Evolutionary conservation across 2,113 vertebrate species (phyloP), one percentile per base, ranked within the genome.

Genomic region (Aldabrachelys gigantea): DNA sequence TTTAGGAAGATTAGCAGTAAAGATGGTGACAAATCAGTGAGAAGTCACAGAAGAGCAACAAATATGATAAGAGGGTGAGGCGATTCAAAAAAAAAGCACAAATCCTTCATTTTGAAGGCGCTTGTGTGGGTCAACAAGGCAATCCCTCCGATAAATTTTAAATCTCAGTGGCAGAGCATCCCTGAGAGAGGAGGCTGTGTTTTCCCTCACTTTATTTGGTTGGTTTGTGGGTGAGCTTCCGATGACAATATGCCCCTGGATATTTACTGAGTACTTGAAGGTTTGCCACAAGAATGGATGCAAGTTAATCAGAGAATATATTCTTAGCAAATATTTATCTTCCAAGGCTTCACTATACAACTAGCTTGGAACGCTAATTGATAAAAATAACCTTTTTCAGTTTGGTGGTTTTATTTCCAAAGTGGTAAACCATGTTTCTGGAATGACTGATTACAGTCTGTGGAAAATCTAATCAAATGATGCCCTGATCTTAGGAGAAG

Each of bases 351-450:
- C 35, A 50, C 5, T 91, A 88, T 91, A 22, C 52, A 92, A 22
- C 21, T 81, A 80, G 65, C 17, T 91, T 35, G 27, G 89, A 87
- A 93, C 5, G 6, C 3, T 88, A 89, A 76, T 69, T 85, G 57
- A 91, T 87, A 92, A 96, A 97, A 95, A 76, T 86, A 83, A 53
- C 29, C 0, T 59, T 80, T 91, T 91, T 76, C 35, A 80, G 16
- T 82, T 9, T 80, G 16, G 53, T 86, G 2, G 1, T 81, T 94
- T 96, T 94, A 93, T 53, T 80, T 35, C 4, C 24, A 92, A 87
- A 49, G 22, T 50, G 14, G 13, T 78, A 92, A 94, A 89, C 54
- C 2, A 19, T 81, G 21, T 91, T 88, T 88, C 92, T 91, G 13
- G 89, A 94, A 72, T 87, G 35, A 91, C 11, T 79, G 50, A 81